Evolutionary conservation across 2,797 vertebrate genomes (phyloP), one percentile per base, ranked within the genome.

Genomic region (Galago senegalensis): DNA sequence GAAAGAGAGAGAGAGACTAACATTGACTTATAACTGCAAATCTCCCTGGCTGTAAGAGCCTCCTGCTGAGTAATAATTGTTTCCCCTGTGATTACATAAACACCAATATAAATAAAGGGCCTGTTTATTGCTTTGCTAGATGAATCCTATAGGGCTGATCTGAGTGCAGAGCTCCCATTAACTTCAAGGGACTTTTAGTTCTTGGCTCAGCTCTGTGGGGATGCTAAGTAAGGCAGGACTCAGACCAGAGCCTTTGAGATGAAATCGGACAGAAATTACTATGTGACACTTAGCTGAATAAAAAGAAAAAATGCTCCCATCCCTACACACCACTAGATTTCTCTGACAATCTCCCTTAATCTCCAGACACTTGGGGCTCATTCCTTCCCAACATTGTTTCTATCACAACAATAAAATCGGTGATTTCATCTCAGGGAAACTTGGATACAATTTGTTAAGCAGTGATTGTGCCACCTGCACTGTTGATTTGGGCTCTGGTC

Each of bases 401-500:
- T 77, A 89, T 76, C 69, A 60, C 91, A 93, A 69, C 75, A 93
- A 91, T 29, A 43, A 95, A 97, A 89, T 97, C 82, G 10, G 16
- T n/a, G 96, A 53, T 89, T 97, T 93, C 73, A 76, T 92, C 61
- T 87, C 53, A 76, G 43, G 65, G 81, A 98, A 94, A 46, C 29
- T n/a, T 9, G 1, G 46, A 72, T 94, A 92, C 83, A 93, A 96
- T 97, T 97, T 97, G 13, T 89, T 93, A 96, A 96, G 53, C 49
- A 11, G 56, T 34, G 96, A 94, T 95, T 97, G 94, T 89, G 21
- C 96, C 97, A 94, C 91, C 94, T 96, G 77, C 65, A 72, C 6
- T 95, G 96, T 92, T 96, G 96, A 97, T 97, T 97, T 94, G 56
- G 80, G 87, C 92, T 93, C 12, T 82, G 76, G 92, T 97, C 70